Conservation (phyloP, 2,888 invertebrate species). For the Camponotus fellah region DNA sequence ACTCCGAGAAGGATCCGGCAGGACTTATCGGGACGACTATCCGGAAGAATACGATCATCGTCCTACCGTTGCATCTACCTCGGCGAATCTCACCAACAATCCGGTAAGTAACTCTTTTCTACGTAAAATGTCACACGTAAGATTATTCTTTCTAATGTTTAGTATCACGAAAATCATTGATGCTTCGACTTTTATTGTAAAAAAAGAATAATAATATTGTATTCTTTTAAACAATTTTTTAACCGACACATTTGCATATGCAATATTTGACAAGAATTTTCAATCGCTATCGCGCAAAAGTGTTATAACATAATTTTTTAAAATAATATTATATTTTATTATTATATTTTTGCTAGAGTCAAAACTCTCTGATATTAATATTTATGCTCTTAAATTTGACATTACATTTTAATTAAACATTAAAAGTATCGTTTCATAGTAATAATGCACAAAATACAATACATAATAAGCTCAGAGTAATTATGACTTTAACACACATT, state of each 20-base stretch:
- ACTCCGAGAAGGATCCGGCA: constrained; percentile 75
- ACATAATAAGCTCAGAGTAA: constrained; percentile 20
- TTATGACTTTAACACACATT: constrained; percentile 38
- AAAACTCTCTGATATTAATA: background rate
- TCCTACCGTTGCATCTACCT: constrained; percentile 74
- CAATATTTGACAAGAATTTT: background rate
- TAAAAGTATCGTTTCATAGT: background rate
- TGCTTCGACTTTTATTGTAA: background rate
- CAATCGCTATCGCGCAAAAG: background rate
- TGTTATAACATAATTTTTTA: background rate
- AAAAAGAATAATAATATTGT: background rate
- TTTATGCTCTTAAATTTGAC: background rate
- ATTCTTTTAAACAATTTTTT: background rate
- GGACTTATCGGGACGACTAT: constrained; percentile 75
- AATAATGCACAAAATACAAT: constrained; percentile 24
- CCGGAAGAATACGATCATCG: constrained; percentile 80
- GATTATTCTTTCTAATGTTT: background rate
- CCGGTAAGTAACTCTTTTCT: constrained; percentile 75
- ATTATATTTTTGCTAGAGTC: background rate
- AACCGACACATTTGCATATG: background rate
- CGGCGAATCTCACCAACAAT: constrained; percentile 78
- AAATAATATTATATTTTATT: too few relatives aligned
- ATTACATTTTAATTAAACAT: background rate
- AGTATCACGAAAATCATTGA: background rate
- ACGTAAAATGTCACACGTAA: background rate